Evolutionary conservation across 2,113 vertebrate genomes (phyloP), one percentile per base, ranked within the genome.

Genomic region (Nyctereutes procyonoides): DNA sequence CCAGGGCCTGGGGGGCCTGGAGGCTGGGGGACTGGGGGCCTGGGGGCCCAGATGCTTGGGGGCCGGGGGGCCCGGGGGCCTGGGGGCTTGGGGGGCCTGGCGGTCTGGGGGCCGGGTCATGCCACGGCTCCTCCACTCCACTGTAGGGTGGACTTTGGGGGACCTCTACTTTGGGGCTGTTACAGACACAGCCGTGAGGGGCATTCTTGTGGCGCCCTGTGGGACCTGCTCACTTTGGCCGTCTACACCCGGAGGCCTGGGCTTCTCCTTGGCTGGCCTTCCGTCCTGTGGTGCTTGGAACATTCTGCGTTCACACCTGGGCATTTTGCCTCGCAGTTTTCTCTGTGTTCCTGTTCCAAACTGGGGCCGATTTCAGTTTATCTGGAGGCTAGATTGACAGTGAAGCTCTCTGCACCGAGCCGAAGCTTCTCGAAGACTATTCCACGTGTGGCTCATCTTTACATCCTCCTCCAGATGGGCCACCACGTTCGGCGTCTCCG

Each of bases 141-240:
- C 32, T 19, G 32, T 35, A n/a, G 32, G 32, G 67, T 16, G 16
- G 32, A 35, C 67, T 69, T 28, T 2, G 8, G 24, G 48, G 13
- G 19, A 19, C 20, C 79, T 65, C 56, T 7, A 2, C 35, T 26
- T 73, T 32, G 4, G 12, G 55, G 53, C 17, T 48, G 0, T 62
- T 22, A 53, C 24, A 26, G 28, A 11, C 22, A 63, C n/a, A 62
- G 51, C 74, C 5, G 30, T 17, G n/a, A 9, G 32, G 24, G 32
- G 35, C 53, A 32, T 8, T 9, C 53, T 0, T 28, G 73, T 5
- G 35, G 81, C 8, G 5, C 14, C 51, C 32, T 0, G 17, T 0
- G 0, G 30, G 38, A 35, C 53, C 62, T 43, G 30, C 48, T 8
- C 15, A 0, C 51, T 77, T 32, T 19, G 5, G 74, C 20, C 3